Conservation (phyloP, 2,888 invertebrate genomes). For the Cetonia aurata region DNA sequence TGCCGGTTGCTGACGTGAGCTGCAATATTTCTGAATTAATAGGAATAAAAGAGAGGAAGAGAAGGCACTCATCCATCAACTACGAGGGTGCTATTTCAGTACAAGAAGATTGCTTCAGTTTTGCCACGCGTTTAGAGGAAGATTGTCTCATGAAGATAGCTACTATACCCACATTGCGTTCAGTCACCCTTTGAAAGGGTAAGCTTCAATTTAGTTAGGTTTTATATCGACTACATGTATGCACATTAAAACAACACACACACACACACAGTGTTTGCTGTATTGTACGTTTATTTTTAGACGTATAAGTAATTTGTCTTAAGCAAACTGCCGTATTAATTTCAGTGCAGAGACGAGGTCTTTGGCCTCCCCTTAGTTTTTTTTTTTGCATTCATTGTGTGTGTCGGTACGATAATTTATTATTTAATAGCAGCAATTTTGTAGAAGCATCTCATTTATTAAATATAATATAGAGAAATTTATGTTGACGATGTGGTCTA, state of each 20-base stretch:
- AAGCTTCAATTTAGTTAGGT: slow-evolving; percentile 49
- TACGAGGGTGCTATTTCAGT: slow-evolving; percentile 51
- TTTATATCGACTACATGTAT: slow-evolving; percentile 38
- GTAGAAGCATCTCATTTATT: neutral
- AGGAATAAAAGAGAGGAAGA: slow-evolving; percentile 66
- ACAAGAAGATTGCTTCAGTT: slow-evolving; percentile 67
- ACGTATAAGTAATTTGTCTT: slow-evolving; percentile 44
- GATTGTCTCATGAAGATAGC: slow-evolving; percentile 63
- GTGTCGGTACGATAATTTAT: slow-evolving; percentile 39
- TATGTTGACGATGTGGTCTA: slow-evolving; percentile 21
- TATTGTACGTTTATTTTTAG: slow-evolving; percentile 42
- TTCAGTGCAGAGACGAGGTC: slow-evolving; percentile 61
- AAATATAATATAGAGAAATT: slow-evolving; percentile 34
- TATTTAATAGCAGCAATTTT: slow-evolving; percentile 33
- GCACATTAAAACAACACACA: slow-evolving; percentile 31
- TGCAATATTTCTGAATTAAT: slow-evolving; percentile 58
- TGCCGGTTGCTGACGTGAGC: slow-evolving; percentile 56
- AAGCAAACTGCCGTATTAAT: slow-evolving; percentile 64
- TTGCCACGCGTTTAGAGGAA: slow-evolving; percentile 66
- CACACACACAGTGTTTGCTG: slow-evolving; percentile 50
- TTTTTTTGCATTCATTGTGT: slow-evolving; percentile 40
- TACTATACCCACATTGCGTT: slow-evolving; percentile 61
- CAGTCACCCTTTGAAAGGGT: slow-evolving; percentile 61
- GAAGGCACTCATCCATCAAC: slow-evolving; percentile 51
- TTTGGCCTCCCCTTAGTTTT: slow-evolving; percentile 40